Conservation (phyloP, 53 echinoderm and acorn worm genomes). For the Temnopleurus reevesii region DNA sequence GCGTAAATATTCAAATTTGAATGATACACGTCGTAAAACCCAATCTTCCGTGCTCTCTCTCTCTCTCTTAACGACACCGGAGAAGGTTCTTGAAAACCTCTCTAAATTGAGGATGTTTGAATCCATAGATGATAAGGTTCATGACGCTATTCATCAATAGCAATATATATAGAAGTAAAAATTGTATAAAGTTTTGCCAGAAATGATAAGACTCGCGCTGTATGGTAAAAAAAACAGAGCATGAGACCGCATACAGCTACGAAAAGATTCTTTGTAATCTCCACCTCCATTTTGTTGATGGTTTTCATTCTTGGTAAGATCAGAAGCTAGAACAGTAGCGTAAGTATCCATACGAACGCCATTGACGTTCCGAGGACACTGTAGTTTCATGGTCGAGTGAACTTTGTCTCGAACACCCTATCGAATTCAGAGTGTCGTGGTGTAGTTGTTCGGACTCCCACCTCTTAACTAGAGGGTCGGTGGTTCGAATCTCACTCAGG, state of each 20-base stretch:
- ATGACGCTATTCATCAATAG: background rate
- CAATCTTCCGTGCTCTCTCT: too few species aligned
- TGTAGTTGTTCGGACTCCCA: too few species aligned
- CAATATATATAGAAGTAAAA: background rate
- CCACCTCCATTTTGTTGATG: background rate
- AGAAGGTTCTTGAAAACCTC: background rate
- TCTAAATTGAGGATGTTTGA: background rate
- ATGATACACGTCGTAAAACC: too few species aligned
- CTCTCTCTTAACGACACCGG: background rate
- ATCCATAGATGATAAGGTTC: background rate
- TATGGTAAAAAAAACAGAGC: background rate
- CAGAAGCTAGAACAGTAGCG: too few species aligned
- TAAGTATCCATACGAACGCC: too few species aligned
- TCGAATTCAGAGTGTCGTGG: too few species aligned
- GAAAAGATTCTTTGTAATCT: background rate
- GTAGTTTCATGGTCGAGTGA: too few species aligned
- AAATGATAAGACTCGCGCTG: background rate
- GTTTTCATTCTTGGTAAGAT: background rate
- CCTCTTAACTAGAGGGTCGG: too few species aligned
- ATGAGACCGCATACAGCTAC: background rate
- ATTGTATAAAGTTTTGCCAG: background rate
- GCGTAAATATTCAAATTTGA: too few species aligned
- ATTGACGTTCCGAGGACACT: too few species aligned
- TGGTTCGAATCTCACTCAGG: too few species aligned
- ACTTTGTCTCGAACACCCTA: too few species aligned